Percentiles rank a stretch among this genome's conserved stretches.
phyloP scores from a whole-genome alignment of 2,113 vertebrate species.

The Ammodytes dubius region DNA sequence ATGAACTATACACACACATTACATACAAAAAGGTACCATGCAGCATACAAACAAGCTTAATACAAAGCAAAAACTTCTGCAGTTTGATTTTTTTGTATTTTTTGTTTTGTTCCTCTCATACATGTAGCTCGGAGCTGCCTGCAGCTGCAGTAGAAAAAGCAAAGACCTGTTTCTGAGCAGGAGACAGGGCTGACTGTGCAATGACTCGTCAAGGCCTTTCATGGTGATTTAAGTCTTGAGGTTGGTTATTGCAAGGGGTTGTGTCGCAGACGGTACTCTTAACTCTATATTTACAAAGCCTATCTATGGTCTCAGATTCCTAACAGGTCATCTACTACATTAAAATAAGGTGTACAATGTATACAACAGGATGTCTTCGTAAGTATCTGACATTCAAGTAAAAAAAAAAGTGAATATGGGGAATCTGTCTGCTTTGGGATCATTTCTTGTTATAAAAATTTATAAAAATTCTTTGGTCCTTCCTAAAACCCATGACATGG shows the following conservation, averaged over 20 bases:
- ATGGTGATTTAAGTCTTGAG: constrained; percentile 37
- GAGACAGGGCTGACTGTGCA: constrained; percentile 63
- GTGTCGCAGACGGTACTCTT: constrained; percentile 54
- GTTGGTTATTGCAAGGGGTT: constrained; percentile 45
- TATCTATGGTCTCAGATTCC: constrained; percentile 30
- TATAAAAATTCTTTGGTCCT: constrained; percentile 80
- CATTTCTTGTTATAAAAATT: constrained; percentile 63
- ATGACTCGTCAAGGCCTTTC: constrained; percentile 68
- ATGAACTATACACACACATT: constrained; percentile 80
- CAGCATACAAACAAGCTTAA: constrained; percentile 80
- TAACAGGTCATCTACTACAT: constrained; percentile 38
- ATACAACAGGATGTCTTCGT: constrained; percentile 36
- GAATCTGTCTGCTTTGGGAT: constrained; percentile 49
- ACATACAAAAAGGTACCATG: constrained; percentile 83
- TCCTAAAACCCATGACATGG: constrained; percentile 65
- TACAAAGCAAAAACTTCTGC: constrained; percentile 71
- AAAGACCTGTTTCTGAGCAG: constrained; percentile 66
- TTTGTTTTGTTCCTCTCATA: constrained; percentile 43
- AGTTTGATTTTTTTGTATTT: constrained; percentile 45
- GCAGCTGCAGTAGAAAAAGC: constrained; percentile 86
- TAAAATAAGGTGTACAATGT: constrained; percentile 24
- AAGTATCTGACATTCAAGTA: constrained; percentile 36
- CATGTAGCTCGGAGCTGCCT: constrained; percentile 84
- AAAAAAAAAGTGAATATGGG: constrained; percentile 11
- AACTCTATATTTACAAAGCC: constrained; percentile 55